Evolutionary conservation across 2,113 vertebrate genomes (phyloP).

Genomic region (Pelmatolapia mariae): DNA sequence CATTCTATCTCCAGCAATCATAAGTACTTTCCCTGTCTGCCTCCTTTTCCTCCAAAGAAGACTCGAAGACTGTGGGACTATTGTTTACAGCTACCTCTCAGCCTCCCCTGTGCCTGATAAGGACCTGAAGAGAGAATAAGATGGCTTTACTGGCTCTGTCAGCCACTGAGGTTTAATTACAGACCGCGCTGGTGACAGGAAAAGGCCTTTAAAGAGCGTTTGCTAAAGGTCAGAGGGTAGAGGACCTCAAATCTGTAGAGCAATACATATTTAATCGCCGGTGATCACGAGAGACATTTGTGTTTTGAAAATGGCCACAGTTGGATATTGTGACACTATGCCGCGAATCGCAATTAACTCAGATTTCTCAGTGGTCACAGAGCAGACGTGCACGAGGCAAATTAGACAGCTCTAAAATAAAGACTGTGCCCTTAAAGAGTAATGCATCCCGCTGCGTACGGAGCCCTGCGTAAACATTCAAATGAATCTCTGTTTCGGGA

Average conservation of each 20-base stretch:
- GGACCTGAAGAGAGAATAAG: constrained; percentile 34
- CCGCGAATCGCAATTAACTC: constrained; percentile 4
- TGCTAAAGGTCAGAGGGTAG: constrained; percentile 56
- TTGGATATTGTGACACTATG: background rate
- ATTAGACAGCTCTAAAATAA: background rate
- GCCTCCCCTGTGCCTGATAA: constrained; percentile 58
- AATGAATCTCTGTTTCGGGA: background rate
- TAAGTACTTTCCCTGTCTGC: constrained; percentile 6
- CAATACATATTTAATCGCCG: constrained; percentile 62
- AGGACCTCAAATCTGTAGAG: constrained; percentile 32
- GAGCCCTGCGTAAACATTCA: background rate
- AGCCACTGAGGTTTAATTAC: constrained; percentile 71
- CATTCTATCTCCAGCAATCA: constrained; percentile 31
- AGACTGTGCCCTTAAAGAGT: background rate
- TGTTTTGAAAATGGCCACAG: constrained; percentile 18
- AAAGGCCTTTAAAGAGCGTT: constrained; percentile 18
- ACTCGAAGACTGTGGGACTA: constrained; percentile 32
- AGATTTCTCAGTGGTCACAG: background rate
- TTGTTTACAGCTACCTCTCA: constrained; percentile 59
- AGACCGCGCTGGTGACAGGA: constrained; percentile 21
- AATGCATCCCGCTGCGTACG: background rate
- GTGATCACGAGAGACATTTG: background rate
- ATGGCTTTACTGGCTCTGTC: constrained; percentile 60
- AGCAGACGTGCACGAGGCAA: background rate
- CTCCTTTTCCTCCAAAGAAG: constrained; percentile 20